Conservation (phyloP, 2,888 invertebrate genomes). For the Eumerus sabulonum region DNA sequence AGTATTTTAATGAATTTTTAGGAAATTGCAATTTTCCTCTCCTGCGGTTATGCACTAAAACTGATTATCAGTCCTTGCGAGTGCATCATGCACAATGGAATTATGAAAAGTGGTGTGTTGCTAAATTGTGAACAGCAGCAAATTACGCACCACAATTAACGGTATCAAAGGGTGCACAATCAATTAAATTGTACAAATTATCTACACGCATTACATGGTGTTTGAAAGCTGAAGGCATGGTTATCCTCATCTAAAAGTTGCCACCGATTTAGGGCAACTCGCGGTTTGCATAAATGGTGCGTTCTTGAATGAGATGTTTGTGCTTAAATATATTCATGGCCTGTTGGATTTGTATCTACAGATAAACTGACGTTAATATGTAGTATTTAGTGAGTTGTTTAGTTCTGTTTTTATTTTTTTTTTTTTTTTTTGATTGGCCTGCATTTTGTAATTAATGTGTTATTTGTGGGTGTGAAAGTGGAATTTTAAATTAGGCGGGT, state of each 20-base stretch:
- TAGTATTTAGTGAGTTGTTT: too few relatives aligned
- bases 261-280: conserved; percentile 54
- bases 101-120: conserved; percentile 10
- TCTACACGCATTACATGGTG: conserved; percentile 30
- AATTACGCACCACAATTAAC: conserved; percentile 52
- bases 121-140: conserved; percentile 38
- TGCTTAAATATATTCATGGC: conserved; percentile 6
- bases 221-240: conserved; percentile 27
- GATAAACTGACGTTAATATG: too few relatives aligned
- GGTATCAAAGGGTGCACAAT: conserved; percentile 41
- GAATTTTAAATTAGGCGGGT: too few relatives aligned
- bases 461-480: too few relatives aligned
- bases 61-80: conserved; percentile 31
- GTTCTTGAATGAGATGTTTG: conserved; percentile 14
- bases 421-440: too few relatives aligned
- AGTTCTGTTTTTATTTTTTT: too few relatives aligned
- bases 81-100: conserved; percentile 1
- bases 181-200: conserved; percentile 57
- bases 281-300: conserved; percentile 51
- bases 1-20: conserved; percentile 50
- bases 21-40: conserved; percentile 58
- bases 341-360: too few relatives aligned
- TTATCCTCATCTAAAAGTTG: conserved; percentile 17
- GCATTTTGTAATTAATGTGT: too few relatives aligned
- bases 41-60: conserved; percentile 41